Conservation (phyloP, 1,140 invertebrate species). For the Zeugodacus cucurbitae region DNA sequence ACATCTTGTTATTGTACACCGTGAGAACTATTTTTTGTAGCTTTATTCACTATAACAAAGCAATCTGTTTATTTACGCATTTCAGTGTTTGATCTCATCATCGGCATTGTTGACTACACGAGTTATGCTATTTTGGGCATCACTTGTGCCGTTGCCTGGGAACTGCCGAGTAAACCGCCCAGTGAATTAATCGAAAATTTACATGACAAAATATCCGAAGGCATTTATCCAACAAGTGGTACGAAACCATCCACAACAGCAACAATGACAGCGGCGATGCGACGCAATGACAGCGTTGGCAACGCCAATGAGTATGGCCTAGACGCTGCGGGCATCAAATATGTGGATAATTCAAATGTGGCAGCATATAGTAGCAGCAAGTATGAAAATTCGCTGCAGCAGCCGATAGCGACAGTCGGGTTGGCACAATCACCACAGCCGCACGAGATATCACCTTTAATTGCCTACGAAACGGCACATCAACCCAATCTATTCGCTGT, state of each 20-base stretch:
- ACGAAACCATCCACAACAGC: conserved; percentile 43
- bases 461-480: background rate
- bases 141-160: conserved; percentile 79
- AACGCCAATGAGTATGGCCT: background rate
- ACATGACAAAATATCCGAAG: conserved; percentile 57
- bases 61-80: background rate
- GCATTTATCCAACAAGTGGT: conserved; percentile 59
- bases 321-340: background rate
- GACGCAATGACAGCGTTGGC: background rate
- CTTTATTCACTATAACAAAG: too few species aligned
- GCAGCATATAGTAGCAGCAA: background rate
- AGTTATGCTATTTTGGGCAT: conserved; percentile 73
- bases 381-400: background rate
- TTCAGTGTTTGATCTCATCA: conserved; percentile 61
- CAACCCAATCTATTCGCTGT: background rate
- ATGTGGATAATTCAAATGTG: conserved; percentile 24
- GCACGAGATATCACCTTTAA: background rate
- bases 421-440: background rate
- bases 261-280: background rate
- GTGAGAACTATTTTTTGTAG: too few species aligned
- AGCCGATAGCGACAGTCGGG: background rate
- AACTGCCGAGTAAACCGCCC: conserved; percentile 74
- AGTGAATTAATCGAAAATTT: conserved; percentile 62
- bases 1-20: too few species aligned
- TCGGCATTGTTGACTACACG: conserved; percentile 62